Percentiles rank a stretch among this genome's conserved stretches.
Conservation (phyloP, 2,113 vertebrate species). For the Tursiops truncatus region DNA sequence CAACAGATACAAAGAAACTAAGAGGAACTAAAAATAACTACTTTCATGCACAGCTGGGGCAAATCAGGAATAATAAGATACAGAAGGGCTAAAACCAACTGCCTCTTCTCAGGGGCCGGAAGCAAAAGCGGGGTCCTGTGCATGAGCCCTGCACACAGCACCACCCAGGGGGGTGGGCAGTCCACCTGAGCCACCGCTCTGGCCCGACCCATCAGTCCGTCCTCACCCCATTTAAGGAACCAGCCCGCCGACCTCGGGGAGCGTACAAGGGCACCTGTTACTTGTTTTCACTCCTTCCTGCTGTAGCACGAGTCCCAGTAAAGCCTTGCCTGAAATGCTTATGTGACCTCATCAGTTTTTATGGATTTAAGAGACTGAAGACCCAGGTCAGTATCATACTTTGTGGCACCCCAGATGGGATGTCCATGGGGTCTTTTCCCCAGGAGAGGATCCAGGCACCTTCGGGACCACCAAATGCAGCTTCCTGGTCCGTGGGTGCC, state of each 20-base stretch:
- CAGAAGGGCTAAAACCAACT: not conserved
- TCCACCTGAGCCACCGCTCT: not conserved
- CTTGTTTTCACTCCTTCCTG: not conserved
- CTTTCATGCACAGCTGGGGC: not conserved
- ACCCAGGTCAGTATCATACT: not conserved
- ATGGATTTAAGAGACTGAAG: not conserved
- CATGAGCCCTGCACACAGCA: rapidly evolving
- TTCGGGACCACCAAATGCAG: not conserved
- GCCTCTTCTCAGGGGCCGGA: not conserved
- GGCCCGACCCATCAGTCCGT: rapidly evolving
- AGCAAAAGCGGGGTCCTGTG: not conserved
- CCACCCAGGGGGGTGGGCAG: not conserved
- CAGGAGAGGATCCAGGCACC: not conserved
- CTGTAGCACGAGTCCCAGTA: not conserved
- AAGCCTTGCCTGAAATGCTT: not conserved
- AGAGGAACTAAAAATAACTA: not conserved
- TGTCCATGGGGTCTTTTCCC: not conserved
- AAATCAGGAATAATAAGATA: not conserved
- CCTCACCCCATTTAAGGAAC: not conserved
- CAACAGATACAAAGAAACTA: not conserved
- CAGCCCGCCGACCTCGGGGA: not conserved
- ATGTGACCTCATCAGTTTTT: too few relatives aligned
- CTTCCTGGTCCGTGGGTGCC: rapidly evolving
- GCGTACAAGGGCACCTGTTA: not conserved
- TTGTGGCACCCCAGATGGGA: too few relatives aligned